phyloP scores from a whole-genome alignment of 2,797 vertebrate genomes.

The Momotus momota region DNA sequence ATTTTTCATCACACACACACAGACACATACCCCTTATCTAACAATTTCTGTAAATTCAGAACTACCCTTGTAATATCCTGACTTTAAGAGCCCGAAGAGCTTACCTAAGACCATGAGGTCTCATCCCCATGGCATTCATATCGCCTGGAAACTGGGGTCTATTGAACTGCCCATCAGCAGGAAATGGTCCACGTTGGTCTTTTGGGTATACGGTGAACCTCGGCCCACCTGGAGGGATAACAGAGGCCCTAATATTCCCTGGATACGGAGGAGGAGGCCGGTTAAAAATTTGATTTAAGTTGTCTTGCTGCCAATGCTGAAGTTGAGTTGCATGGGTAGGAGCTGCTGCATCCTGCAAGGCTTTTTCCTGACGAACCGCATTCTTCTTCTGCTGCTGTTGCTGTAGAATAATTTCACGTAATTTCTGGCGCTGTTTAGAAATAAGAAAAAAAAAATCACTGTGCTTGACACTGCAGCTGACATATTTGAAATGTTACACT shows the following conservation, averaged over 20 bases:
- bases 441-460: not conserved
- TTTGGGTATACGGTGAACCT: constrained; percentile 88
- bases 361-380: constrained; percentile 91
- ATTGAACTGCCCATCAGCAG: constrained; percentile 86
- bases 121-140: constrained; percentile 83
- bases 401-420: constrained; percentile 94
- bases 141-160: constrained; percentile 87
- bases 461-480: not conserved
- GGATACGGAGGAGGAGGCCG: constrained; percentile 97
- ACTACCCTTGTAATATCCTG: not conserved
- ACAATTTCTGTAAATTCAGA: not conserved
- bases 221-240: constrained; percentile 72
- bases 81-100: not conserved
- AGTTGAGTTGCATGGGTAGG: constrained; percentile 79
- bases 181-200: constrained; percentile 86
- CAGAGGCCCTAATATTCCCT: constrained; percentile 85
- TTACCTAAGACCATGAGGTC: constrained; percentile 91
- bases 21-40: not conserved
- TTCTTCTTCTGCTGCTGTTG: constrained; percentile 97
- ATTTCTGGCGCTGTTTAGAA: constrained; percentile 88
- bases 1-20: not conserved
- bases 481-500: not conserved
- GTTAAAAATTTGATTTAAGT: constrained; percentile 85
- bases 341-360: constrained; percentile 81
- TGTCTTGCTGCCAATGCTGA: constrained; percentile 91